Conservation (phyloP, 2,888 invertebrate genomes). For the Clistopyga incitator region DNA sequence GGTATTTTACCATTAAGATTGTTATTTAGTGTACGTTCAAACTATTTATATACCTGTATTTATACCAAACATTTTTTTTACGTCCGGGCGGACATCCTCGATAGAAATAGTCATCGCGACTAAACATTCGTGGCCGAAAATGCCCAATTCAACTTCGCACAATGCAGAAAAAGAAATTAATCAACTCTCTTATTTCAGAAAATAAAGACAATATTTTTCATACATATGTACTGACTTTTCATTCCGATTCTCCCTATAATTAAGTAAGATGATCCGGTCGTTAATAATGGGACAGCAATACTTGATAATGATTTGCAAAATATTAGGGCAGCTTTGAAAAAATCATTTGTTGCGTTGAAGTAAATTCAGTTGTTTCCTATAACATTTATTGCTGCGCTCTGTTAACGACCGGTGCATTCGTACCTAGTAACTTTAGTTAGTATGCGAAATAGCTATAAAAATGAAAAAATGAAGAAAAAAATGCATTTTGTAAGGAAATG, state of each 20-base stretch:
- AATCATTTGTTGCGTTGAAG: not conserved
- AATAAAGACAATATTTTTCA: constrained; percentile 76
- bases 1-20: constrained; percentile 65
- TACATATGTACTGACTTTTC: constrained; percentile 33
- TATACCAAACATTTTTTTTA: constrained; percentile 56
- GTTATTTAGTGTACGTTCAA: constrained; percentile 72
- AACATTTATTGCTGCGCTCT: not conserved
- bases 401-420: not conserved
- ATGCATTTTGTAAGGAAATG: no score
- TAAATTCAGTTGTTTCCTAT: not conserved
- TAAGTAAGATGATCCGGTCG: not conserved
- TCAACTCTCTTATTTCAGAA: constrained; percentile 79
- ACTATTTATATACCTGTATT: constrained; percentile 71
- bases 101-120: constrained; percentile 45
- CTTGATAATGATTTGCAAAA: not conserved
- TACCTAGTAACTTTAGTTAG: not conserved
- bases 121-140: constrained; percentile 45
- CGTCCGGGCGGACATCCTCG: constrained; percentile 57
- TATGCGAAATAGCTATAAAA: not conserved
- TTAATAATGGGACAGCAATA: not conserved
- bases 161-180: constrained; percentile 68
- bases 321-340: not conserved
- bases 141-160: constrained; percentile 47
- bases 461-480: not conserved
- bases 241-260: not conserved